phyloP scores from a whole-genome alignment of 53 echinoderm and acorn worm species.

The Paracentrotus lividus region DNA sequence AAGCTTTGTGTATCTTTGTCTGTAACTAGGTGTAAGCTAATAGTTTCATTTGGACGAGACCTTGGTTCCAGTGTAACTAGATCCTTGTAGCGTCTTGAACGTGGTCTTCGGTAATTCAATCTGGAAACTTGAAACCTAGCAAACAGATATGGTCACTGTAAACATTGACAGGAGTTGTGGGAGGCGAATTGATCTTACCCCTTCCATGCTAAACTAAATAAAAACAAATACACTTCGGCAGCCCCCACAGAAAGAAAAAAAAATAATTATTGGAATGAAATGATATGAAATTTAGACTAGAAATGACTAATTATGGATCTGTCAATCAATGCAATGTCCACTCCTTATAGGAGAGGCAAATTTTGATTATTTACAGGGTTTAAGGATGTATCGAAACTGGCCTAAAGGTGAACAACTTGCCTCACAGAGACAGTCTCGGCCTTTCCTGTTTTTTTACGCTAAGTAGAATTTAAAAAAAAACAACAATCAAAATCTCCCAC shows the following conservation, averaged over 20 bases:
- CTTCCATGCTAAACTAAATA: too few species aligned
- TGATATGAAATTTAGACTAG: too few species aligned
- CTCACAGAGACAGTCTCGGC: background rate
- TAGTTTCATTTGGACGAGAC: background rate
- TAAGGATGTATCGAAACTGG: background rate
- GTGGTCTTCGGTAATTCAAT: background rate
- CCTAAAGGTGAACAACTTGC: conserved; percentile 18
- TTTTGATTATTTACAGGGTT: background rate
- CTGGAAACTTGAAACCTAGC: background rate
- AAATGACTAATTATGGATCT: background rate
- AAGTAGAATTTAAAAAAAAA: too few species aligned
- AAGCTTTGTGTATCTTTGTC: conserved; percentile 30
- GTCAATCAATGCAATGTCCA: conserved; percentile 16
- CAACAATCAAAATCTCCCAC: too few species aligned
- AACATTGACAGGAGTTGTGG: background rate
- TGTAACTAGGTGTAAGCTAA: conserved; percentile 18
- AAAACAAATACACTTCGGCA: background rate
- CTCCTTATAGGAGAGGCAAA: conserved; percentile 5
- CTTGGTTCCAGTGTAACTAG: background rate
- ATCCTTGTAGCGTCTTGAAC: background rate
- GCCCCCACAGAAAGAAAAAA: background rate
- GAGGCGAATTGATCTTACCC: too few species aligned
- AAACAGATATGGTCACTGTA: conserved; percentile 38
- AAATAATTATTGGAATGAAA: background rate
- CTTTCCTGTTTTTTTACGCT: background rate